A percentile compares a stretch with the other conserved stretches of the same genome.
These are phyloP conservation scores for Trichogramma evanescens DNA, from an alignment of 2,888 invertebrate genomes.

Conservation along the genomic window DNA sequence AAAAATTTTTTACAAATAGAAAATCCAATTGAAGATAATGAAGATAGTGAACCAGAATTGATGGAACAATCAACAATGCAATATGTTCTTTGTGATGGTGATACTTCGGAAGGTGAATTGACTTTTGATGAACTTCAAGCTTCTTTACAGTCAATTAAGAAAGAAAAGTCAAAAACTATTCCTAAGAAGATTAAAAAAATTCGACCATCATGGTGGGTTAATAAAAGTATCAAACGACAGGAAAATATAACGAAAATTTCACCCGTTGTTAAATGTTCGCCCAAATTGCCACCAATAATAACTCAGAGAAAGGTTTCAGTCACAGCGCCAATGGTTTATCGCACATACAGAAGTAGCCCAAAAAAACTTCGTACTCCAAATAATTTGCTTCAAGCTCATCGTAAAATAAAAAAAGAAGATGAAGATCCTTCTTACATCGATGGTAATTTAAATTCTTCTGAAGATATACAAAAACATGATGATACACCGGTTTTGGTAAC, in stretches of 20 bases:
- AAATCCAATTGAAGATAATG: slow-evolving; percentile 22
- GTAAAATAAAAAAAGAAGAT: slow-evolving; percentile 13
- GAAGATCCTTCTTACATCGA: slow-evolving; percentile 10
- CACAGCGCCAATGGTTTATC: background rate
- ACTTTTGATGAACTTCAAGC: slow-evolving; percentile 41
- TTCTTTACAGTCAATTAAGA: slow-evolving; percentile 30
- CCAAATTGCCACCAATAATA: slow-evolving; percentile 1
- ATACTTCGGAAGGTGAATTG: slow-evolving; percentile 39
- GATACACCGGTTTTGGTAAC: background rate
- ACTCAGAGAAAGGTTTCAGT: slow-evolving; percentile 1
- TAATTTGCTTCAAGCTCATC: slow-evolving; percentile 9
- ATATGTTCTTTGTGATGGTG: slow-evolving; percentile 36
- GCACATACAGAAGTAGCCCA: slow-evolving; percentile 9
- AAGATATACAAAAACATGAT: background rate
- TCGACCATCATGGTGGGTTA: too few species aligned
- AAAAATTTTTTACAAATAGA: too few species aligned
- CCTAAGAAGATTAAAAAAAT: background rate
- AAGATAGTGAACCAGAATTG: slow-evolving; percentile 32
- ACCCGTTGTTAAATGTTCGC: slow-evolving; percentile 1
- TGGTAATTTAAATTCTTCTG: slow-evolving; percentile 7
- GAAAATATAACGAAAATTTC: background rate
- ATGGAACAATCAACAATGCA: slow-evolving; percentile 42
- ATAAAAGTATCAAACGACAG: background rate
- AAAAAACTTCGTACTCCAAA: slow-evolving; percentile 13
- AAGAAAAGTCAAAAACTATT: background rate